Evolutionary conservation across 1,140 invertebrate species (phyloP), one percentile per base, ranked within the genome.

Genomic region (Araneus ventricosus): DNA sequence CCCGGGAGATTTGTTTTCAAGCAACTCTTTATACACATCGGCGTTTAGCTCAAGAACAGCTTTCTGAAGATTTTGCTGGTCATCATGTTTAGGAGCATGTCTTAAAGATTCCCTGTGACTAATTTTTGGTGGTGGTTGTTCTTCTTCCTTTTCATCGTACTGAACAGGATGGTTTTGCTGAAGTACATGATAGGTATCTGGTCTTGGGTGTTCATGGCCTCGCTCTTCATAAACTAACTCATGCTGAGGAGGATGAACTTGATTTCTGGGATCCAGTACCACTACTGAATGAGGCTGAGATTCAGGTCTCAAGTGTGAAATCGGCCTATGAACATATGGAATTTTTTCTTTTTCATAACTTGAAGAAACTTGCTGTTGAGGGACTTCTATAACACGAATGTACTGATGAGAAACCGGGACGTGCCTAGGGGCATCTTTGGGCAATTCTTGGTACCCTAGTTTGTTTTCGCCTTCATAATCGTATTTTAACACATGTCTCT

Each of bases 21-120:
- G 20, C 1, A 90, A 22, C 7, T 59, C 7, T 80, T 90, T 79
- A 80, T 90, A 90, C 0, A 90, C 88, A 34, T 90, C 67, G 30
- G 88, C n/a, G 37, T 90, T 79, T 2, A 90, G 22, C 59, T 90
- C 88, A 57, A 90, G 70, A 8, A 90, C 88, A 8, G 88, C 88
- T 59, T 90, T 61, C 22, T 87, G 61, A 20, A 61, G 5, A 5
- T 20, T 41, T 20, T 84, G 24, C 10, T 52, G 41, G 2, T 52
- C 24, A n/a, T 84, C n/a, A 1, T 27, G 7, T 17, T 30, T 57
- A 30, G 17, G 8, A 6, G 45, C 22, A 34, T 52, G 45, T n/a
- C n/a, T 57, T 52, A n/a, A 84, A 24, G 82, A 45, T 27, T n/a
- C 41, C 4, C 10, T 22, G 30, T 27, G n/a, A 84, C 45, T 84